Evolutionary conservation across 2,888 invertebrate genomes (phyloP).

Genomic region (Pristionchus exspectatus): DNA sequence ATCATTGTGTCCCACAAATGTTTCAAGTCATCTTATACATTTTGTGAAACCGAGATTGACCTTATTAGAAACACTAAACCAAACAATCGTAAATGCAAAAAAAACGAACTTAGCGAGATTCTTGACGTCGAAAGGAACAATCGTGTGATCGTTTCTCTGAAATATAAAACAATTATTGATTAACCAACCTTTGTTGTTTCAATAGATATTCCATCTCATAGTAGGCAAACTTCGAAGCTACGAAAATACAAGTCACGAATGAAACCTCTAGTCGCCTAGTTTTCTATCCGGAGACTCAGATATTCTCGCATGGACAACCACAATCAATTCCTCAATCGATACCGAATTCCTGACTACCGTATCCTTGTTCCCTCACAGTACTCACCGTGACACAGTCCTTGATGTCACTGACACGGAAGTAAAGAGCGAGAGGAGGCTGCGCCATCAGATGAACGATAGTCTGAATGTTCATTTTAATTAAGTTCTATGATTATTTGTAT

Average conservation of each 20-base stretch:
- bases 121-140: background rate
- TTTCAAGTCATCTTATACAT: background rate
- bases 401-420: background rate
- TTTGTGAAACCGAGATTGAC: background rate
- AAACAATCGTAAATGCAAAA: background rate
- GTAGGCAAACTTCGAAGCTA: background rate
- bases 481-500: background rate
- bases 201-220: background rate
- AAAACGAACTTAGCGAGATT: background rate
- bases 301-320: too few relatives aligned
- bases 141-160: background rate
- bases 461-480: background rate
- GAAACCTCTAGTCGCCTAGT: too few relatives aligned
- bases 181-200: background rate
- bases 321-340: background rate
- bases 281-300: too few relatives aligned
- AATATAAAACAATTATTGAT: background rate
- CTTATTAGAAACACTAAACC: background rate
- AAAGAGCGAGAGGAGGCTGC: background rate
- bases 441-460: slow-evolving; percentile 15
- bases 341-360: background rate
- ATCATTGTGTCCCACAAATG: background rate
- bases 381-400: background rate
- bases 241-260: too few relatives aligned
- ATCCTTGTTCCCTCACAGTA: background rate